Conservation (phyloP, 1,140 invertebrate species). For the Trachymyrmex cornetzi region DNA sequence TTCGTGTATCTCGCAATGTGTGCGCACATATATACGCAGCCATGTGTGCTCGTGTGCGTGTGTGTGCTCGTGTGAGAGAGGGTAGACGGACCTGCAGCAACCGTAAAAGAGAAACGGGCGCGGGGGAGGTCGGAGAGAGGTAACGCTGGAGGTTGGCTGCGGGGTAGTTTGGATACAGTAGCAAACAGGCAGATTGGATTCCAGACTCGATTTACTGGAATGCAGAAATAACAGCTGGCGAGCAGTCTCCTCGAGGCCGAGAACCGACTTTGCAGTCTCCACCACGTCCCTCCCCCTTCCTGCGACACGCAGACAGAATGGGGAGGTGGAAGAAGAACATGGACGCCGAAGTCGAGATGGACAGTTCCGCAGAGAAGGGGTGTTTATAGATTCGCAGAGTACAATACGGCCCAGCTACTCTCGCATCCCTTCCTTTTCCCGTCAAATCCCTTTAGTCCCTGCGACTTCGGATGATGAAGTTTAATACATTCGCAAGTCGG, state of each 20-base stretch:
- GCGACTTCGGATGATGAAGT: slow-evolving; percentile 68
- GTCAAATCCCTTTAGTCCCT: slow-evolving; percentile 71
- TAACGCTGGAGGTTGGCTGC: slow-evolving; percentile 60
- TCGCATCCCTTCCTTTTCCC: slow-evolving; percentile 20
- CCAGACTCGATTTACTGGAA: slow-evolving; percentile 82
- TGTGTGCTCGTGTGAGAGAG: background rate
- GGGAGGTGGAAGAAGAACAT: slow-evolving; percentile 54
- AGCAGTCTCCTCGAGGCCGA: slow-evolving; percentile 74
- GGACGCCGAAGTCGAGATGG: slow-evolving; percentile 61
- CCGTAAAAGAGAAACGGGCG: slow-evolving; percentile 48
- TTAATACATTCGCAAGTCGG: slow-evolving; percentile 53
- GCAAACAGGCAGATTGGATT: slow-evolving; percentile 83
- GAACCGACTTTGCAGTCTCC: slow-evolving; percentile 75
- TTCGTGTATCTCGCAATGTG: background rate
- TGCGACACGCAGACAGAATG: slow-evolving; percentile 18
- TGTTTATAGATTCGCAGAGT: slow-evolving; percentile 42
- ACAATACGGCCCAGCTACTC: slow-evolving; percentile 42
- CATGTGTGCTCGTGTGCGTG: background rate
- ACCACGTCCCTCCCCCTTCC: slow-evolving; percentile 56
- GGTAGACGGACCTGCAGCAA: slow-evolving; percentile 31
- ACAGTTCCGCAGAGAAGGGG: slow-evolving; percentile 41
- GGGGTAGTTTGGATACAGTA: slow-evolving; percentile 74
- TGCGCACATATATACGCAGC: background rate
- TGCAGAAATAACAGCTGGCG: slow-evolving; percentile 82
- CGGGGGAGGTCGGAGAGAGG: slow-evolving; percentile 59